These are phyloP conservation scores for Pampus argenteus DNA, from an alignment of 2,797 vertebrate species.

Conservation along the genomic window DNA sequence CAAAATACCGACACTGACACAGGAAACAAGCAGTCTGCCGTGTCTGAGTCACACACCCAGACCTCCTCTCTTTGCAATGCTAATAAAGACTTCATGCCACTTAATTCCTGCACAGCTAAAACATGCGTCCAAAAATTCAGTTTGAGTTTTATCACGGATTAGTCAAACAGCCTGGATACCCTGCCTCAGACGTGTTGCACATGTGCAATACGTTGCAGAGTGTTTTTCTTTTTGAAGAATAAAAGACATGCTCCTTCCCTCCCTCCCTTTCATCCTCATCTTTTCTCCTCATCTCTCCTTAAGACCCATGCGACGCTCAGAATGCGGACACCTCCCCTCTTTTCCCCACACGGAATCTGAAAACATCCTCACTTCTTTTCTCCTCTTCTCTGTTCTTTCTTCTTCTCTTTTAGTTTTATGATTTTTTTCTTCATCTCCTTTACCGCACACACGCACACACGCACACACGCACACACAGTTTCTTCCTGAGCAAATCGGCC, in stretches of 20 bases:
- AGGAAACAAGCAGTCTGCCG: too few relatives aligned
- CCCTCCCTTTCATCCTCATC: neutral
- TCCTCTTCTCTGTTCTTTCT: neutral
- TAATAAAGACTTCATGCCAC: too few relatives aligned
- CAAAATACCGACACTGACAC: too few relatives aligned
- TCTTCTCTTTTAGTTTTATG: neutral
- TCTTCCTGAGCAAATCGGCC: constrained; percentile 50
- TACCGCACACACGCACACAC: too few relatives aligned
- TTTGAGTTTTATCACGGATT: too few relatives aligned
- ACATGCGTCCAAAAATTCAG: too few relatives aligned
- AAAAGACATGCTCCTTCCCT: too few relatives aligned
- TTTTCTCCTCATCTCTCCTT: neutral
- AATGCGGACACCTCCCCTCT: neutral
- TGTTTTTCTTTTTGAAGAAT: too few relatives aligned
- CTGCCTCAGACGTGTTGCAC: neutral
- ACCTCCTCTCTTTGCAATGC: too few relatives aligned
- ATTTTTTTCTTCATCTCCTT: neutral
- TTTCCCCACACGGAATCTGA: neutral
- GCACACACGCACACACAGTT: constrained; percentile 7
- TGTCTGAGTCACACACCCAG: too few relatives aligned
- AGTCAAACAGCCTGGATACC: neutral
- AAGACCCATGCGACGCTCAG: neutral
- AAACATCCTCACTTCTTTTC: neutral
- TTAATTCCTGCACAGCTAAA: too few relatives aligned
- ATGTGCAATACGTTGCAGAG: neutral